These are phyloP conservation scores for Alosa sapidissima DNA, from an alignment of 2,797 vertebrate genomes.

Conservation along the genomic window DNA sequence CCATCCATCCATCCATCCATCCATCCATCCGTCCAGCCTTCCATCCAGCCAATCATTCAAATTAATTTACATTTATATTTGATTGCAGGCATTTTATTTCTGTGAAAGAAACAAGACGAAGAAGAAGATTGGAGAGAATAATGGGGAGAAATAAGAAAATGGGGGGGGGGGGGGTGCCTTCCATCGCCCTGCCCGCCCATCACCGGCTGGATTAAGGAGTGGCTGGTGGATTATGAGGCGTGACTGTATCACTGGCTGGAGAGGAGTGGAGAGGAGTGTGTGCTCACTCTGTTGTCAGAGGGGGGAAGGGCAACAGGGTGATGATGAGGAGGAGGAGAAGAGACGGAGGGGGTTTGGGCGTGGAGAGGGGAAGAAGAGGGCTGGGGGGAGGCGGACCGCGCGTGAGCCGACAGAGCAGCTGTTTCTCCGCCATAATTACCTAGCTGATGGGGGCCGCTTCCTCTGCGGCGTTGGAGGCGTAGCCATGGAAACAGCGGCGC, in stretches of 20 bases:
- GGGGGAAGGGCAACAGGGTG: neutral
- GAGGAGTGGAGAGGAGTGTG: neutral
- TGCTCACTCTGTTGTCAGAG: neutral
- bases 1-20: neutral
- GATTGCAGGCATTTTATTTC: neutral
- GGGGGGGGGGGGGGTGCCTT: neutral
- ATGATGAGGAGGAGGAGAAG: neutral
- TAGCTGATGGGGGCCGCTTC: constrained; percentile 65
- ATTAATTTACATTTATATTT: constrained; percentile 12
- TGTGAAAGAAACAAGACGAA: neutral
- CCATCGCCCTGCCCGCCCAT: neutral
- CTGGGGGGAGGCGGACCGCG: constrained; percentile 32
- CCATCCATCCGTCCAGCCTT: neutral
- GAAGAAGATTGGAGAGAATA: neutral
- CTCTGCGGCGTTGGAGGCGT: constrained; percentile 64
- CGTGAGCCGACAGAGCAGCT: constrained; percentile 54
- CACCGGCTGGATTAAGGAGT: constrained; percentile 34
- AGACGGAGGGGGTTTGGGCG: constrained; percentile 10
- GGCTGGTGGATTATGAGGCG: constrained; percentile 36
- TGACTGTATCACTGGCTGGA: neutral
- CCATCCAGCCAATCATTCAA: neutral
- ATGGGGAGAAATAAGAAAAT: neutral
- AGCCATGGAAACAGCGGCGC: constrained; percentile 57
- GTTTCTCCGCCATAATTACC: constrained; percentile 67
- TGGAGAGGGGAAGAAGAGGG: neutral